Percentiles rank a stretch among this genome's conserved stretches.
These are phyloP conservation scores for Bombus huntii DNA, from an alignment of 1,140 invertebrate genomes.

Conservation along the genomic window DNA sequence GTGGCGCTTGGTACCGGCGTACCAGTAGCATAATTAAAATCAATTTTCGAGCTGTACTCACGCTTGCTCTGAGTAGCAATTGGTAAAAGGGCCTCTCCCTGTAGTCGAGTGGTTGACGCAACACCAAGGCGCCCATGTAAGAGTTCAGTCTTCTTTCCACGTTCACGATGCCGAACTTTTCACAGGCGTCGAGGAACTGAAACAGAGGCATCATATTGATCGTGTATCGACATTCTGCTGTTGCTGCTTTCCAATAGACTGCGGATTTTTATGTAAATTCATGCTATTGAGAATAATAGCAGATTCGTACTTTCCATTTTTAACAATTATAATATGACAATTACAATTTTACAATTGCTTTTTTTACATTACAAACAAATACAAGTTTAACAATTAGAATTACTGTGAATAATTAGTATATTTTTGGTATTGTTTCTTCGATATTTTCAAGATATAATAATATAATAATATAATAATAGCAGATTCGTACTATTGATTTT, in stretches of 20 bases:
- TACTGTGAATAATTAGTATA: too few relatives aligned
- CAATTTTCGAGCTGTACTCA: slow-evolving; percentile 82
- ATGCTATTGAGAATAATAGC: background rate
- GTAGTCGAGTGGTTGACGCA: slow-evolving; percentile 87
- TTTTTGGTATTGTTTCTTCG: too few relatives aligned
- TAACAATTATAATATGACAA: accelerated
- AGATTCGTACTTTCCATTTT: too few relatives aligned
- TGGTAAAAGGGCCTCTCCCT: slow-evolving; percentile 89
- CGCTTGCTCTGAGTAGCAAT: slow-evolving; percentile 87
- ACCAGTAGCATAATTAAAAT: slow-evolving; percentile 67
- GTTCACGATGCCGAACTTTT: slow-evolving; percentile 87
- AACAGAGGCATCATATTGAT: slow-evolving; percentile 69
- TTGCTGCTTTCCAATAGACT: too few relatives aligned
- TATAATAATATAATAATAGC: too few relatives aligned
- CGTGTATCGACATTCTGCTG: background rate
- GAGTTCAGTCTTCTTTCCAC: slow-evolving; percentile 85
- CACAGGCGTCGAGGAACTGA: slow-evolving; percentile 88
- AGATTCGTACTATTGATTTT: too few relatives aligned
- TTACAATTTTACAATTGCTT: too few relatives aligned
- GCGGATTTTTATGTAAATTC: background rate
- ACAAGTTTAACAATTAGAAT: too few relatives aligned
- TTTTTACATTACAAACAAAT: too few relatives aligned
- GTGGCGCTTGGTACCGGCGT: background rate
- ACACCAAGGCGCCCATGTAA: slow-evolving; percentile 86
- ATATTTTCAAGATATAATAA: too few relatives aligned